These are phyloP conservation scores for Agriotes lineatus DNA, from an alignment of 2,888 invertebrate genomes.

Conservation along the genomic window DNA sequence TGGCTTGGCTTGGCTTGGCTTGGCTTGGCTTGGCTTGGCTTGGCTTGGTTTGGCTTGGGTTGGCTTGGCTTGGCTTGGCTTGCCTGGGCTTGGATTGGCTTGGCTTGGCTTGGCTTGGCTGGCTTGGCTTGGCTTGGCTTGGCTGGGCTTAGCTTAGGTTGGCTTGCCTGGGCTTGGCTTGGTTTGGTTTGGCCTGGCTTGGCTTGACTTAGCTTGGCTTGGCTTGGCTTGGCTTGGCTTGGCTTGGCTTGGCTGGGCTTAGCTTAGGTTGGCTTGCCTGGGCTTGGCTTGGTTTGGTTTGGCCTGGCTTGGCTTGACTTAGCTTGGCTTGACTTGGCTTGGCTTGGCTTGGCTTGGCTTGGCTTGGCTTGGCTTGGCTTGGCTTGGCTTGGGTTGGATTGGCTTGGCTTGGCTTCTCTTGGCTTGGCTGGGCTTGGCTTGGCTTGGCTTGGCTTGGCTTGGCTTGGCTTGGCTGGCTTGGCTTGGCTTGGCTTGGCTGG, in stretches of 20 bases:
- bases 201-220: constrained; percentile 1
- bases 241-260: background rate
- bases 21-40: too few species aligned
- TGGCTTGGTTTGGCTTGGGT: background rate
- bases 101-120: background rate
- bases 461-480: too few species aligned
- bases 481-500: too few species aligned
- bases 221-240: background rate
- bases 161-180: background rate
- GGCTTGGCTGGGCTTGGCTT: background rate
- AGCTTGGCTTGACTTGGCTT: too few species aligned
- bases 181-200: background rate
- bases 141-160: background rate
- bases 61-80: background rate
- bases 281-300: background rate
- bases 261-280: background rate
- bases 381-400: too few species aligned
- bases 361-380: too few species aligned
- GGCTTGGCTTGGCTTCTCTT: background rate
- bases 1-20: background rate
- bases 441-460: too few species aligned
- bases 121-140: background rate
- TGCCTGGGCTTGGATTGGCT: background rate
- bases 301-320: background rate
- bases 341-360: background rate